Evolutionary conservation across 1,140 invertebrate species (phyloP), one percentile per base, ranked within the genome.

Genomic region (Tetramorium simillimum): DNA sequence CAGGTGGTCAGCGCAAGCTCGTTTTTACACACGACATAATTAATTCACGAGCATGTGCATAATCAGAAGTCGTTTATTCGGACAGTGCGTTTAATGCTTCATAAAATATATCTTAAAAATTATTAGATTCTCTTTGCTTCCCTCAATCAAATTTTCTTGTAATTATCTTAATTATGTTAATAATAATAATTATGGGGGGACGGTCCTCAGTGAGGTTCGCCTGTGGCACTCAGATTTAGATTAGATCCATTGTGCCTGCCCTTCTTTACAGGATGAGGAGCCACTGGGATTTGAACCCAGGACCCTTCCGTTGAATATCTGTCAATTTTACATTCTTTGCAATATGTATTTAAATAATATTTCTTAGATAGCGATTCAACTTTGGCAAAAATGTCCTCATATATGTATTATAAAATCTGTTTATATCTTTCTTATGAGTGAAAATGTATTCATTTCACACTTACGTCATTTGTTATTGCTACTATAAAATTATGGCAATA

Each of bases 1-100:
- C 86, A 89, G 87, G 86, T 89, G 87, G 81, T 75, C 58, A 86
- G 56, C 69, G 70, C 58, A 76, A 33, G 43, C 73, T 60, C 49
- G 62, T 18, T 56, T 62, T 65, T 72, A 51, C 69, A 16, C 62
- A 21, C 80, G 73, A 76, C 24, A 46, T 77, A 63, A 49, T 73
- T 37, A 53, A 87, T 86, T 78, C 37, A 49, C 18, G 24, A 7
- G 16, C 6, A 18, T 24, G 14, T 10, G 40, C 40, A 82, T 62
- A 76, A 86, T 76, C n/a, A 40, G 60, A 12, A 33, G 67, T 3
- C 53, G 24, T 46, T 85, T 58, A 58, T 69, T 75, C 63, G 40
- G 33, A 7, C 18, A 28, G 37, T n/a, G 56, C n/a, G 21, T 40
- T 46, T 24, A 40, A 84, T 43, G 21, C 51, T 43, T 46, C 28